Percentiles rank a stretch among this genome's conserved stretches.
phyloP scores from a whole-genome alignment of 2,113 vertebrate genomes.

The Scomber japonicus region DNA sequence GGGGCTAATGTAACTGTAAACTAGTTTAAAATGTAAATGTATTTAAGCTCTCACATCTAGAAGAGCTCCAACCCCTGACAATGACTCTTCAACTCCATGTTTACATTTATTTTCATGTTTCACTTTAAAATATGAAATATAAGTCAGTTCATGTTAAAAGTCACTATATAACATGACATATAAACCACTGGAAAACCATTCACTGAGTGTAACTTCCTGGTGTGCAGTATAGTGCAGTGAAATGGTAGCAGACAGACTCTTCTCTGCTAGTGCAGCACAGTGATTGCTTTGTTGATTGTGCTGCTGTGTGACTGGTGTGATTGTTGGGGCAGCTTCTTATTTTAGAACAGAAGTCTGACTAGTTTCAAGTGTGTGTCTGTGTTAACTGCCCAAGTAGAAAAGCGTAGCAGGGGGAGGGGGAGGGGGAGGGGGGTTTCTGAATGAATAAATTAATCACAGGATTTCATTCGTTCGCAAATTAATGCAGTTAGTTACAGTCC shows the following conservation, averaged over 20 bases:
- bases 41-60: not conserved
- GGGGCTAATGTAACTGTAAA: no score
- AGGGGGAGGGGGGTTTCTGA: not conserved
- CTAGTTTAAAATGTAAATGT: no score
- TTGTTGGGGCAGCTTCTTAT: slow-evolving; percentile 65
- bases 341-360: slow-evolving; percentile 62
- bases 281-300: slow-evolving; percentile 79
- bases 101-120: not conserved
- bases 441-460: slow-evolving; percentile 13
- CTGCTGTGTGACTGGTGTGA: slow-evolving; percentile 71
- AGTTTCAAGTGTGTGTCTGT: slow-evolving; percentile 12
- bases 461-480: not conserved
- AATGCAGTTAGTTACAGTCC: not conserved
- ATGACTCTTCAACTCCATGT: not conserved
- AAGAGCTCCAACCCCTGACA: no score
- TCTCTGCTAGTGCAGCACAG: slow-evolving; percentile 61
- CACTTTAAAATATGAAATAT: no score
- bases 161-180: not conserved
- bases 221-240: slow-evolving; percentile 14
- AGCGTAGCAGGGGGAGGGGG: no score
- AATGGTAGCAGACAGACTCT: slow-evolving; percentile 20
- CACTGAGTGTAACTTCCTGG: slow-evolving; percentile 26
- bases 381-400: not conserved
- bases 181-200: not conserved
- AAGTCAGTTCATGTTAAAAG: not conserved